Evolutionary conservation across 2,888 invertebrate genomes (phyloP).

Genomic region (Alentia gelatinosa): DNA sequence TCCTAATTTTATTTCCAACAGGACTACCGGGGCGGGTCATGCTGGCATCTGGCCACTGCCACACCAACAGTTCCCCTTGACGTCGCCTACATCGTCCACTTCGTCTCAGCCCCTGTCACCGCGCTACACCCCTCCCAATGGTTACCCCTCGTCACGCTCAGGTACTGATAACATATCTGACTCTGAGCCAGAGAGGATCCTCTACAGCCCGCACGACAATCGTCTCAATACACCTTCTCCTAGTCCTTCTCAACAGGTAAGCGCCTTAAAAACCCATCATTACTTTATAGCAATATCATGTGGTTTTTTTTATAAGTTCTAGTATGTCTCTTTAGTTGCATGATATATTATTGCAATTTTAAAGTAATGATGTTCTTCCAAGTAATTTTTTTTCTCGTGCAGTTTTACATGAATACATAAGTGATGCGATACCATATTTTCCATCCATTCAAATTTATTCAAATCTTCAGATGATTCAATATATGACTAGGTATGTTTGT

Average conservation of each 20-base stretch:
- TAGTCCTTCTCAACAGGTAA: slow-evolving; percentile 64
- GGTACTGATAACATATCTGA: slow-evolving; percentile 54
- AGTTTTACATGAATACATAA: too few species aligned
- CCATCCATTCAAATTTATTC: too few species aligned
- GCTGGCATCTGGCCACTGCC: neutral
- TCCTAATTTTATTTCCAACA: neutral
- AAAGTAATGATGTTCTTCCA: neutral
- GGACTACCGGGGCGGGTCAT: neutral
- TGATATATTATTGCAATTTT: too few species aligned
- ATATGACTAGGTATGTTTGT: too few species aligned
- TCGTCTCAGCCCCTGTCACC: slow-evolving; percentile 55
- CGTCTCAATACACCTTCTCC: slow-evolving; percentile 61
- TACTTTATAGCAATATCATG: too few species aligned
- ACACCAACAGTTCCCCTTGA: slow-evolving; percentile 26
- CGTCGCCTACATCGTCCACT: neutral
- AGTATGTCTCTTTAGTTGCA: too few species aligned
- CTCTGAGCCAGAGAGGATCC: slow-evolving; percentile 58
- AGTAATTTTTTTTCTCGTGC: neutral
- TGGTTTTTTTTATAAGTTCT: too few species aligned
- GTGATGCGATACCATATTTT: too few species aligned
- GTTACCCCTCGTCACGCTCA: neutral
- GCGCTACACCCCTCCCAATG: slow-evolving; percentile 53
- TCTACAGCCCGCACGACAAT: slow-evolving; percentile 43
- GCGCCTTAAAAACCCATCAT: too few species aligned
- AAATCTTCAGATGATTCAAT: too few species aligned